Evolutionary conservation across 2,888 invertebrate genomes (phyloP), one percentile per base, ranked within the genome.

Genomic region (Ptilodon capucinus): DNA sequence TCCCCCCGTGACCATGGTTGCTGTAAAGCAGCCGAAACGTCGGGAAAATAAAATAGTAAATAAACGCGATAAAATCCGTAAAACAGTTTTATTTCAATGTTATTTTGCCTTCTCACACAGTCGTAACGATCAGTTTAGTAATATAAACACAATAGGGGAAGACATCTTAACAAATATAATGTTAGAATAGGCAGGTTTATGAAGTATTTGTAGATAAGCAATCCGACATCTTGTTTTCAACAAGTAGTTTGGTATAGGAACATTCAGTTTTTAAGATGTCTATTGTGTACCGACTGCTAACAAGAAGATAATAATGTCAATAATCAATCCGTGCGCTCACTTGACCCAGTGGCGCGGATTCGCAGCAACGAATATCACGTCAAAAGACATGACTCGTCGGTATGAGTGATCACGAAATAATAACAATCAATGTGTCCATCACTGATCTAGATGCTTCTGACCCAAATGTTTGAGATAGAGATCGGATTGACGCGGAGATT

Each of bases 401-500:
- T 78, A 71, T 72, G 79, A 82, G 61, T 77, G 81, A 83, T 84
- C 84, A 81, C 80, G 82, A 82, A 80, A 76, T 69, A 79, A 80
- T 79, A 75, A 76, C 77, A 76, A 77, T 71, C 75, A 77, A 81
- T 75, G 74, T 79, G 78, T 77, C 76, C 69, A 68, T 65, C 76
- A 82, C 82, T 46, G 74, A 83, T 85, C 84, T 57, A 54, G 84
- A 84, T 70, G 72, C 71, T 75, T 71, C 74, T 86, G 80, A 86
- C 89, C 87, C 71, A 76, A 84, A 89, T 86, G 81, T 80, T 77
- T 54, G 47, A 76, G 86, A 86, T 86, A 80, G 70, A 65, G 52
- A 68, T 86, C 86, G 80, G 78, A 81, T 75, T 81, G 86, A 86
- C 79, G 76, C 76, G 79, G 79, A 86, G 84, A 84, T 83, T 74